Evolutionary conservation across 2,113 vertebrate genomes (phyloP).

Genomic region (Corythoichthys haematopterus): DNA sequence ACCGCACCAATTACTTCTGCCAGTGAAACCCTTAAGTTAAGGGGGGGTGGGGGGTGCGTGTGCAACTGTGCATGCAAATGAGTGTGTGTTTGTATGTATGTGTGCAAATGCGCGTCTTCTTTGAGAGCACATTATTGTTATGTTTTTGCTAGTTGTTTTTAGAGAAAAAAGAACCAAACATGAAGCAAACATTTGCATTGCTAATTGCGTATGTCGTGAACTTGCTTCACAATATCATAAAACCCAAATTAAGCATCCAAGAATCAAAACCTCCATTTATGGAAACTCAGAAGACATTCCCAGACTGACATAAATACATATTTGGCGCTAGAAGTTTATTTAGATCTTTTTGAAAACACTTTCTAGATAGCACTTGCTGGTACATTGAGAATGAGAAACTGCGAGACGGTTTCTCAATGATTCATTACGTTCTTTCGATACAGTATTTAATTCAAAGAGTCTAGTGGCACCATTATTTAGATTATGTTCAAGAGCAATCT

Average conservation of each 20-base stretch:
- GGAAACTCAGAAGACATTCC: neutral
- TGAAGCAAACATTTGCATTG: slow-evolving; percentile 64
- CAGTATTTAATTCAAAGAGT: neutral
- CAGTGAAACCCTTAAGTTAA: slow-evolving; percentile 21
- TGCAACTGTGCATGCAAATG: neutral
- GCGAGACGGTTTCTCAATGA: neutral
- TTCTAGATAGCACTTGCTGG: neutral
- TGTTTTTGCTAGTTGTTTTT: neutral
- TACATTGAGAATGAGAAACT: neutral
- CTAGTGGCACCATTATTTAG: neutral
- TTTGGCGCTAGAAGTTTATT: neutral
- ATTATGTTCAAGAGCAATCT: neutral
- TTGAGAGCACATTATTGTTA: slow-evolving; percentile 35
- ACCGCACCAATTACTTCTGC: slow-evolving; percentile 20
- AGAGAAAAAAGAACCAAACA: slow-evolving; percentile 20
- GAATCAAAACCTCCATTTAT: neutral
- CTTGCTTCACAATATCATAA: neutral
- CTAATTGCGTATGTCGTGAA: slow-evolving; percentile 55
- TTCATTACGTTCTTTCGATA: neutral
- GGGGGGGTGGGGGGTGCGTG: slow-evolving; percentile 6
- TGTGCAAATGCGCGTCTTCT: slow-evolving; percentile 9
- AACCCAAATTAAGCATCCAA: neutral
- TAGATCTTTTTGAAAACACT: neutral
- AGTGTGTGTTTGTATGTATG: slow-evolving; percentile 3
- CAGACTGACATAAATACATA: neutral